Conservation (phyloP, 2,888 invertebrate species). For the Gymnosoma rotundatum region DNA sequence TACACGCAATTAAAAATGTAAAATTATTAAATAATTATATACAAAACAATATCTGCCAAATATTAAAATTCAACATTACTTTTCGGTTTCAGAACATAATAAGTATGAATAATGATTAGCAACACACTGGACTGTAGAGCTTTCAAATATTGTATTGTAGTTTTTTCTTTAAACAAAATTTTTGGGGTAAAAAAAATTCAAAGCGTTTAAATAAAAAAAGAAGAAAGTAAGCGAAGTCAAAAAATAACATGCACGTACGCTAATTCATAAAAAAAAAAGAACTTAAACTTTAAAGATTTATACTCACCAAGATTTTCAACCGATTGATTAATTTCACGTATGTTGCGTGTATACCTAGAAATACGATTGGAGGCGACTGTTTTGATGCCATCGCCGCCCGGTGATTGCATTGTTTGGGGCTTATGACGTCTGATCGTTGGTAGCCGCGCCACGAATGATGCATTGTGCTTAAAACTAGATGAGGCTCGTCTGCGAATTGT, state of each 20-base stretch:
- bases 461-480: constrained; percentile 95
- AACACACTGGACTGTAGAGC: constrained; percentile 57
- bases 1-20: constrained; percentile 8
- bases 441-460: constrained; percentile 94
- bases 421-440: constrained; percentile 93
- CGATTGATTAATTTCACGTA: constrained; percentile 88
- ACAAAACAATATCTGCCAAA: constrained; percentile 26
- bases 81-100: constrained; percentile 10
- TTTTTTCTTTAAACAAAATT: constrained; percentile 14
- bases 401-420: constrained; percentile 90
- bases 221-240: constrained; percentile 70
- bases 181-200: constrained; percentile 59
- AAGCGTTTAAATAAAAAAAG: constrained; percentile 64
- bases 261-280: constrained; percentile 51
- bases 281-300: constrained; percentile 21
- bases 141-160: constrained; percentile 14
- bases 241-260: constrained; percentile 71
- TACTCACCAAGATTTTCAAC: constrained; percentile 88
- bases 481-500: constrained; percentile 85
- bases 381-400: constrained; percentile 82
- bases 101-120: not conserved
- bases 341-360: constrained; percentile 85
- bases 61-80: constrained; percentile 12
- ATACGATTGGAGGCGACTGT: constrained; percentile 76
- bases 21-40: constrained; percentile 34